A percentile compares a stretch with the other conserved stretches of the same genome.
Conservation (phyloP, 2,888 invertebrate genomes). For the Drosophila paracracens region DNA sequence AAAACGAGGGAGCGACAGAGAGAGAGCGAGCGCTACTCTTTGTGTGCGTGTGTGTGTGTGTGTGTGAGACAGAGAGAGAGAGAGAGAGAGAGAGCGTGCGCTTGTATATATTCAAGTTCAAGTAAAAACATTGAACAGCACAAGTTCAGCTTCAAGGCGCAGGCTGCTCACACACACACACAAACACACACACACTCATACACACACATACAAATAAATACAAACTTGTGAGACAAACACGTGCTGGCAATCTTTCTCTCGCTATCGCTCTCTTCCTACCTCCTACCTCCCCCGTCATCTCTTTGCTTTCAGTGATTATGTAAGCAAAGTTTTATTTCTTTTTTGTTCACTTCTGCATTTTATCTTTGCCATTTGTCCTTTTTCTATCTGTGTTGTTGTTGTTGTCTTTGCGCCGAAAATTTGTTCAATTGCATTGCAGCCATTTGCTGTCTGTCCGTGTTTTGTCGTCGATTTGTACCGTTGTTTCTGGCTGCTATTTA, state of each 20-base stretch:
- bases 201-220: background rate
- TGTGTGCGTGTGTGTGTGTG: constrained; percentile 8
- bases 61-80: constrained; percentile 15
- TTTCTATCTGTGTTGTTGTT: constrained; percentile 8
- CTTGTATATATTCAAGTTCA: constrained; percentile 70
- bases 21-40: constrained; percentile 18
- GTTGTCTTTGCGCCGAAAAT: constrained; percentile 40
- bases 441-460: constrained; percentile 20
- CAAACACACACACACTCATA: constrained; percentile 7
- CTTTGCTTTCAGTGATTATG: constrained; percentile 61
- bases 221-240: constrained; percentile 50
- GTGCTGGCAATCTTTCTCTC: constrained; percentile 44
- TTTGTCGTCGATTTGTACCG: constrained; percentile 45
- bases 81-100: constrained; percentile 22
- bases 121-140: constrained; percentile 78
- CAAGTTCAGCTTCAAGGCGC: constrained; percentile 77
- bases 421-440: constrained; percentile 71
- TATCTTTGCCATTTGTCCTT: constrained; percentile 10
- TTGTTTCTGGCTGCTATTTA: constrained; percentile 64
- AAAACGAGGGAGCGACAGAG: constrained; percentile 2
- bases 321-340: constrained; percentile 57
- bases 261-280: constrained; percentile 7
- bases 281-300: background rate
- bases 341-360: constrained; percentile 15
- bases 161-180: constrained; percentile 35